phyloP scores from a whole-genome alignment of 2,113 vertebrate genomes.

The Eidolon helvum region DNA sequence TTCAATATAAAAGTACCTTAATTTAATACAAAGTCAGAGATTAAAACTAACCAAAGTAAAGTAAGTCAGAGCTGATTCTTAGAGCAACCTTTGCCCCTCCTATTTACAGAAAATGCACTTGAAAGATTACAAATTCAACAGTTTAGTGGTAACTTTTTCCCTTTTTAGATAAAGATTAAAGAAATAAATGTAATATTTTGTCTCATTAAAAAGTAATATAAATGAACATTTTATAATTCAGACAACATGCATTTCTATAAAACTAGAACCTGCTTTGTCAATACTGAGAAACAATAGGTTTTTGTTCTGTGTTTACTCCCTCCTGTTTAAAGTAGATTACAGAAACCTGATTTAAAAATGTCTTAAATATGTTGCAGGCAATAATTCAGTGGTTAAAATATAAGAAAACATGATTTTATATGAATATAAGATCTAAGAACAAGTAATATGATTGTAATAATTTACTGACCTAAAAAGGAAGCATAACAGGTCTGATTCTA shows the following conservation, averaged over 20 bases:
- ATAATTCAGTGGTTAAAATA: background rate
- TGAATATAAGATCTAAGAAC: background rate
- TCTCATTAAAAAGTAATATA: background rate
- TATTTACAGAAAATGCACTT: background rate
- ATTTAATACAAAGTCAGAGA: background rate
- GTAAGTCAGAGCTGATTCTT: background rate
- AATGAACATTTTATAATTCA: background rate
- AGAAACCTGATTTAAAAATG: background rate
- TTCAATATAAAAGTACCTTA: background rate
- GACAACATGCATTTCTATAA: background rate
- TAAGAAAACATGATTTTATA: background rate
- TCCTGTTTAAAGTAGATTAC: background rate
- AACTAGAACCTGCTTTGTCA: constrained; percentile 2
- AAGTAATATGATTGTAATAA: background rate
- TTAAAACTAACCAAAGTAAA: constrained; percentile 20
- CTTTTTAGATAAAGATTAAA: background rate
- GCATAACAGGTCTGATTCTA: background rate
- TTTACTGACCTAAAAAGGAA: background rate
- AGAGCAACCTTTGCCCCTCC: background rate
- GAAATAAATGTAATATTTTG: constrained; percentile 1
- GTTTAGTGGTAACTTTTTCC: background rate
- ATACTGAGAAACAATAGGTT: background rate
- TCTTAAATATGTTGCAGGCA: background rate
- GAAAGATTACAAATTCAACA: background rate
- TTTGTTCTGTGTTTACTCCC: background rate